A percentile compares a stretch with the other conserved stretches of the same genome.
Conservation (phyloP, 2,888 invertebrate genomes). For the Alentia gelatinosa region DNA sequence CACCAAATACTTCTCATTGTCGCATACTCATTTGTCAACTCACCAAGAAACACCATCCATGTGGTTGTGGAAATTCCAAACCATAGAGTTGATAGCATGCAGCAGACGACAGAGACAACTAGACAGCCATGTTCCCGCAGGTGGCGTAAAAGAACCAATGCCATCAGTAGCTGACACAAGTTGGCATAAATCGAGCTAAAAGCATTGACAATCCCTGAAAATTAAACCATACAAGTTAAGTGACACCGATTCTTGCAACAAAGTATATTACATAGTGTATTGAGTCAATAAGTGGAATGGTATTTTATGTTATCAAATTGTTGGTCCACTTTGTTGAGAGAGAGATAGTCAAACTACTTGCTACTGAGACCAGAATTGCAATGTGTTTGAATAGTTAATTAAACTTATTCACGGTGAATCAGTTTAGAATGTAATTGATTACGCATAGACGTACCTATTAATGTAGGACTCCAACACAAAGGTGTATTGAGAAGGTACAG, state of each 20-base stretch:
- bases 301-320: no score
- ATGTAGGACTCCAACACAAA: background rate
- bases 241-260: no score
- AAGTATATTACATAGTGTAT: no score
- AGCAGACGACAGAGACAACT: background rate
- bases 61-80: background rate
- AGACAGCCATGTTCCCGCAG: background rate
- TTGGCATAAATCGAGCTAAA: constrained; percentile 6
- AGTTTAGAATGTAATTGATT: no score
- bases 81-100: background rate
- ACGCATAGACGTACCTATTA: constrained; percentile 31
- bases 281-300: no score
- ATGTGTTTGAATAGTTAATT: no score
- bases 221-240: background rate
- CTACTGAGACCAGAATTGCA: no score
- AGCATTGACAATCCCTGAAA: background rate
- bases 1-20: background rate
- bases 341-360: no score
- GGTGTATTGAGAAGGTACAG: constrained; percentile 4
- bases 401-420: no score
- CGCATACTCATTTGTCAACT: background rate
- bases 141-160: background rate
- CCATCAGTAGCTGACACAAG: background rate
- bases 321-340: no score
- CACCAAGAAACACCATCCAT: constrained; percentile 25